Evolutionary conservation across 2,113 vertebrate genomes (phyloP).

Genomic region (Halcyon malimbica): DNA sequence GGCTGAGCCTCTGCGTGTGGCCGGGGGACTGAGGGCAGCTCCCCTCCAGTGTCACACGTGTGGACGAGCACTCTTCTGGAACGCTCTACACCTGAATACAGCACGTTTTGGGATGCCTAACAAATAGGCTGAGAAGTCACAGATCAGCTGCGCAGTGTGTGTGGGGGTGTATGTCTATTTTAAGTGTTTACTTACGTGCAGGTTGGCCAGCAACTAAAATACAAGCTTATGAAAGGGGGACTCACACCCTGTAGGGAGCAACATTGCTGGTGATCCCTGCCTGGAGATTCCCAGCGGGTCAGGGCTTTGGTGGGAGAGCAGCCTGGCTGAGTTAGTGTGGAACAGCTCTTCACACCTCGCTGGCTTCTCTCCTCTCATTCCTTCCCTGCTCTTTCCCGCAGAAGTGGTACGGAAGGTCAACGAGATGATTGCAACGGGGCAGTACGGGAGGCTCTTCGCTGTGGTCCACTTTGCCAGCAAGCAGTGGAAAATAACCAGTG

Average conservation of each 20-base stretch:
- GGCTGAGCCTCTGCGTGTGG: not conserved
- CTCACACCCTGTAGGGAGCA: fast-evolving
- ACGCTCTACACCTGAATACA: fast-evolving
- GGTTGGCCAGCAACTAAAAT: not conserved
- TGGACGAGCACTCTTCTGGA: not conserved
- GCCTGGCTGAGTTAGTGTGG: not conserved
- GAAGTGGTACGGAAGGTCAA: constrained; percentile 82
- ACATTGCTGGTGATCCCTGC: not conserved
- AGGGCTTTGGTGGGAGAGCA: not conserved
- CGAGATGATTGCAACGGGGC: constrained; percentile 65
- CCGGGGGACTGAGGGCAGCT: not conserved
- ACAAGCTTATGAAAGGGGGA: not conserved
- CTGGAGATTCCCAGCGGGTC: not conserved
- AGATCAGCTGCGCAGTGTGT: not conserved
- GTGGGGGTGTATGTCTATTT: not conserved
- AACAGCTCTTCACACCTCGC: not conserved
- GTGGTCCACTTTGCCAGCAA: constrained; percentile 87
- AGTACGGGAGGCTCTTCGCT: constrained; percentile 83
- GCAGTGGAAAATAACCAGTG: constrained; percentile 88
- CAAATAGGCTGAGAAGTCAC: not conserved
- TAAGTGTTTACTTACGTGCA: fast-evolving
- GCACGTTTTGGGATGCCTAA: not conserved
- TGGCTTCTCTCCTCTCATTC: not conserved
- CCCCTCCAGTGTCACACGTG: fast-evolving
- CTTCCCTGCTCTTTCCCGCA: constrained; percentile 18